Evolutionary conservation across 2,888 invertebrate species (phyloP), one percentile per base, ranked within the genome.

Genomic region (Allolobophora icterica): DNA sequence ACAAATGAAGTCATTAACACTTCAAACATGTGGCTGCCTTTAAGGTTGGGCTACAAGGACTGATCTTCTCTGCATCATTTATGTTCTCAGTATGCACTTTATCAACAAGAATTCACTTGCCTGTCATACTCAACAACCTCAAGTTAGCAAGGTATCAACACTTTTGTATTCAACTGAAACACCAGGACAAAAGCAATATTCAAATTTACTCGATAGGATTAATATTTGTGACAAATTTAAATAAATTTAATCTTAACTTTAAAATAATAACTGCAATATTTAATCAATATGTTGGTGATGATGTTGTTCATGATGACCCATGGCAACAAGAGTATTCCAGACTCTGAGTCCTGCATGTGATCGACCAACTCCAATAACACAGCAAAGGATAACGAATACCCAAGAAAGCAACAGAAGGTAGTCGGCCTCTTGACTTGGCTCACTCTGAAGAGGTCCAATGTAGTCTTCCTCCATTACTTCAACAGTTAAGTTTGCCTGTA

Each of bases 341-440:
- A 93, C 30, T 33, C 90, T 89, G 19, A 84, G 90, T 19, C 92
- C 92, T 17, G 89, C 19, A 19, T 90, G 40, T 30, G 92, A 92
- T 24, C 90, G 91, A 42, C 38, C 42, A 45, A 91, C 89, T 30
- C 89, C 40, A 52, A 89, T 38, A 15, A 89, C 40, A 83, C 84
- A 83, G 84, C 92, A 92, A n/a, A 97, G 94, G 15, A 97, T 95
- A 91, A 98, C 97, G 94, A 99, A 98, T 40, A 96, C 93, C 98
- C 98, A 99, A 0, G 98, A 97, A 19, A 98, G 94, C 90, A 97
- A 96, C 84, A 99, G 95, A 94, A 97, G 97, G 94, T 97, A 97
- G 95, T 99, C 98, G 0, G 97, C 97, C 93, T 97, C 97, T 93
- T 96, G 96, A 15, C 97, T 97, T 0, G 97, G 97, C n/a, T 96